phyloP scores from a whole-genome alignment of 1,140 invertebrate species.

The Batillaria attramentaria region DNA sequence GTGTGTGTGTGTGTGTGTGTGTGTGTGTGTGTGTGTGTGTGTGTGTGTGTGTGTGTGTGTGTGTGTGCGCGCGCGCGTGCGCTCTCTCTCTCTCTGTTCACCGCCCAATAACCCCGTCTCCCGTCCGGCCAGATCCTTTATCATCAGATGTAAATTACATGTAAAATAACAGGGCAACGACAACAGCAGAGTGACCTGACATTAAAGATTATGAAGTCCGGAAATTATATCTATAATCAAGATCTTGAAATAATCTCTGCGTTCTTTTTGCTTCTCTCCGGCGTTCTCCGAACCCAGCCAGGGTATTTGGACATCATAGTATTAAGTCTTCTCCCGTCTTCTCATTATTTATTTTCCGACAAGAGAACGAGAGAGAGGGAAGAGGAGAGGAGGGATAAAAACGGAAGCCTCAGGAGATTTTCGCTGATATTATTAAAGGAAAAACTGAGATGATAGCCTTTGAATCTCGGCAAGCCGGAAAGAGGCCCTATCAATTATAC shows the following conservation, averaged over 20 bases:
- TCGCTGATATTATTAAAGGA: background rate
- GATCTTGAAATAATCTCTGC: background rate
- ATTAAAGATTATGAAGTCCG: background rate
- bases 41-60: background rate
- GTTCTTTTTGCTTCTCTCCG: background rate
- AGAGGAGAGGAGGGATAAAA: no score
- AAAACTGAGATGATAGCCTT: background rate
- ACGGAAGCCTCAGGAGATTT: background rate
- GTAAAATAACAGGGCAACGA: background rate
- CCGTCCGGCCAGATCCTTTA: no score
- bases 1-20: slow-evolving; percentile 6
- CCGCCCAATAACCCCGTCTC: background rate
- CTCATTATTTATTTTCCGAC: no score
- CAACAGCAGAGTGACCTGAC: background rate
- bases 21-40: background rate
- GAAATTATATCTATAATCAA: background rate
- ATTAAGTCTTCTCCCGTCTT: background rate
- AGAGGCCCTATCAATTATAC: no score
- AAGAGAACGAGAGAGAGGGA: no score
- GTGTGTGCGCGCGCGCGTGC: no score
- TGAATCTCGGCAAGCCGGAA: no score
- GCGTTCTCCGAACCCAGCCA: background rate
- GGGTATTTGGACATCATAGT: background rate
- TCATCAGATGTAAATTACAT: no score
- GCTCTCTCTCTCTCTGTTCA: background rate